Evolutionary conservation across 2,113 vertebrate species (phyloP), one percentile per base, ranked within the genome.

Genomic region (Cisticola juncidis): DNA sequence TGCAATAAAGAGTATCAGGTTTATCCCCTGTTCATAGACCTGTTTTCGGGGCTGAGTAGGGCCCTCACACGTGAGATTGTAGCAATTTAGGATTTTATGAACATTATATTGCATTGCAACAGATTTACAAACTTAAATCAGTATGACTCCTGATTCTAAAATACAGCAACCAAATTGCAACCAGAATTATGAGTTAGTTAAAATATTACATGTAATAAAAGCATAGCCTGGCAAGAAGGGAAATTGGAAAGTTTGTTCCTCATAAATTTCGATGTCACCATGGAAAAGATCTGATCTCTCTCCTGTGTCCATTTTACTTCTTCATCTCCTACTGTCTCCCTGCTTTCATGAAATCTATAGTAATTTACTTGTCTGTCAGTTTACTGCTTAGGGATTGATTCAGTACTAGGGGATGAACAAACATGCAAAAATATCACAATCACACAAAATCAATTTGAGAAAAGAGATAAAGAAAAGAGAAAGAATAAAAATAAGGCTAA

Each of bases 341-440:
- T n/a, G 48, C 19, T 86, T 73, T 83, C 36, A 57, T 45, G 12
- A 81, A 70, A 91, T 61, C 42, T 57, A 1, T 31, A 53, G 31
- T 45, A 12, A 65, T 65, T 69, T 86, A 19, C 17, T 70, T 53
- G 28, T 78, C n/a, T 77, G 28, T 8, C 60, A 65, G 14, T 73
- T 81, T 66, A 45, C 12, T 81, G n/a, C 26, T 86, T 31, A 69
- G 58, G 29, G n/a, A 81, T 33, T 28, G 28, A 42, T 36, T 53
- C 54, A 62, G 28, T 56, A 53, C n/a, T 48, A 81, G 28, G 24
- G 28, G 20, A 26, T 29, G 28, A 50, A 36, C 50, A 69, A 71
- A 61, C 4, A n/a, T 1, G 4, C 12, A 26, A 73, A 91, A 61
- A 36, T 61, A 36, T 18, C 35, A 31, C 0, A 0, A 11, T 44